Percentiles rank a stretch among this genome's conserved stretches.
Evolutionary conservation across 2,888 invertebrate genomes (phyloP).

Genomic region (Tinea semifulvella): DNA sequence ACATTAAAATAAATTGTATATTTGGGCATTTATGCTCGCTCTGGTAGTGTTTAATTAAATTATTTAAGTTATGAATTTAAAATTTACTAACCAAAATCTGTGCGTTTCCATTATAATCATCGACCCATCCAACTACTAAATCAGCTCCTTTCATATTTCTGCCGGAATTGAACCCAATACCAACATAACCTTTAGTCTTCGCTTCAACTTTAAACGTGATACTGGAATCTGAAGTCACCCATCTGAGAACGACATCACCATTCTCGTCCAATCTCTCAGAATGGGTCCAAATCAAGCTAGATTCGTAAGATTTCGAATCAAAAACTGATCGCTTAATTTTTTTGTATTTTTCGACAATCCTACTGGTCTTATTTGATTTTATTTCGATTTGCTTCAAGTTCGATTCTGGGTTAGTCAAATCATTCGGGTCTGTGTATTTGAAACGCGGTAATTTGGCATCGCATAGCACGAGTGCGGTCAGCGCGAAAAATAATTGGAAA

Average conservation of each 20-base stretch:
- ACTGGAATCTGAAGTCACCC: slow-evolving; percentile 80
- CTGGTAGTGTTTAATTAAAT: too few relatives aligned
- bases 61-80: too few relatives aligned
- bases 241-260: slow-evolving; percentile 68
- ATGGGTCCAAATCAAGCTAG: slow-evolving; percentile 67
- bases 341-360: slow-evolving; percentile 48
- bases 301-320: slow-evolving; percentile 52
- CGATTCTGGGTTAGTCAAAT: slow-evolving; percentile 37
- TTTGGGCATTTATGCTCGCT: too few relatives aligned
- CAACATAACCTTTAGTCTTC: slow-evolving; percentile 85
- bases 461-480: slow-evolving; percentile 47
- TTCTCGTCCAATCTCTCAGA: slow-evolving; percentile 62
- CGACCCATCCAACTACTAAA: slow-evolving; percentile 91
- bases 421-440: slow-evolving; percentile 38
- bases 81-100: slow-evolving; percentile 84
- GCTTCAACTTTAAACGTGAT: slow-evolving; percentile 87
- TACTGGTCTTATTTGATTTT: slow-evolving; percentile 45
- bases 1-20: too few relatives aligned
- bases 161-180: slow-evolving; percentile 84
- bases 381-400: slow-evolving; percentile 37
- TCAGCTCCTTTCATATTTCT: slow-evolving; percentile 85
- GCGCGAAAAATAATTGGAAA: slow-evolving; percentile 40
- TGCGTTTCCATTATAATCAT: slow-evolving; percentile 71
- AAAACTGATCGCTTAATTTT: slow-evolving; percentile 48
- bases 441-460: slow-evolving; percentile 50